Conservation (phyloP, 2,113 vertebrate species). For the Sciurus niger region DNA sequence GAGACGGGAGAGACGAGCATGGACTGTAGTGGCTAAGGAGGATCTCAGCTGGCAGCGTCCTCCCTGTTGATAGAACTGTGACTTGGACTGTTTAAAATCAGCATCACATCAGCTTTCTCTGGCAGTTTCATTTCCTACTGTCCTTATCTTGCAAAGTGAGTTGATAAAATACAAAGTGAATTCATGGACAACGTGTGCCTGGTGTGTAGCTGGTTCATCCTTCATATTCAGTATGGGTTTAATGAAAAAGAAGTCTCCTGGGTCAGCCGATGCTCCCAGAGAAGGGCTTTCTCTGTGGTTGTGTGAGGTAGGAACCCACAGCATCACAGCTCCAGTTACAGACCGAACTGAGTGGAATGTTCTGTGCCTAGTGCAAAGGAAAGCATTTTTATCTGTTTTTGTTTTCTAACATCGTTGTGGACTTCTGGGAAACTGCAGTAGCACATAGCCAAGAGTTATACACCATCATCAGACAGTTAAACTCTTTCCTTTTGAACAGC, state of each 20-base stretch:
- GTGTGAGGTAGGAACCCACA: background rate
- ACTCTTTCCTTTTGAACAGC: background rate
- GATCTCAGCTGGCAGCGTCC: background rate
- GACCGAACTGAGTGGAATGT: background rate
- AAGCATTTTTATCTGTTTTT: background rate
- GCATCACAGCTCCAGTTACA: background rate
- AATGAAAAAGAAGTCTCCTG: slow-evolving; percentile 14
- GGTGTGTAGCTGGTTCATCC: background rate
- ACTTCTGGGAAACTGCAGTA: slow-evolving; percentile 28
- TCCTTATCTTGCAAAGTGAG: slow-evolving; percentile 14
- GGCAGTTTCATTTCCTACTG: background rate
- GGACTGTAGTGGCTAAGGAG: background rate
- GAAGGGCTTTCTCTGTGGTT: background rate
- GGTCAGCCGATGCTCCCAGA: background rate
- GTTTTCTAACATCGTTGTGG: slow-evolving; percentile 21
- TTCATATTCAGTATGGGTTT: background rate
- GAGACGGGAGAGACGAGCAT: background rate
- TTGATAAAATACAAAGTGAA: background rate
- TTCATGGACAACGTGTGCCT: background rate
- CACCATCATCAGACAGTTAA: background rate
- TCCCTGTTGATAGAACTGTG: background rate
- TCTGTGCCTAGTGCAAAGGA: background rate
- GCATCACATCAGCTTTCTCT: background rate
- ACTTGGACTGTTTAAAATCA: background rate
- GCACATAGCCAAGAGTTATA: background rate